Conservation (phyloP, 2,113 vertebrate species). For the Albula glossodonta region DNA sequence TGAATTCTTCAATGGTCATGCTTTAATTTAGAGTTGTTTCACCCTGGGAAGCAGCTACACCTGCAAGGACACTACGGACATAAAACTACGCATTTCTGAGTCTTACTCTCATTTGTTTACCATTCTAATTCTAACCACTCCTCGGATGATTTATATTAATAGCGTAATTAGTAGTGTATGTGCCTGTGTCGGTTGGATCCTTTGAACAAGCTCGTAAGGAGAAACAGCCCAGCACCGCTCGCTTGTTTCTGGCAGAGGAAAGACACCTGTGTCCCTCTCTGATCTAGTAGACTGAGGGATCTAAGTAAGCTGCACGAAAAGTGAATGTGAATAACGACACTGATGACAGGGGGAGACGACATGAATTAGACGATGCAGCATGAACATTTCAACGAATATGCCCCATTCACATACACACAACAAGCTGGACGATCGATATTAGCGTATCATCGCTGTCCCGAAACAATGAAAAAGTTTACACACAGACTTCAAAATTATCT, state of each 20-base stretch:
- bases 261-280: conserved; percentile 68
- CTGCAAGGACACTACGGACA: conserved; percentile 65
- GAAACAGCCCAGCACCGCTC: conserved; percentile 32
- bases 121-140: conserved; percentile 59
- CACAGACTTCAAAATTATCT: background rate
- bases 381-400: background rate
- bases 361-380: background rate
- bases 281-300: background rate
- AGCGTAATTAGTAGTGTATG: conserved; percentile 52
- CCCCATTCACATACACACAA: background rate
- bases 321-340: background rate
- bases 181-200: conserved; percentile 37
- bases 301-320: background rate
- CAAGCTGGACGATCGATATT: background rate
- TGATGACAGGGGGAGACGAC: background rate
- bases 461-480: background rate
- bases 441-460: background rate
- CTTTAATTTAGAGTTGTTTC: conserved; percentile 59
- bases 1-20: conserved; percentile 64
- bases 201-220: conserved; percentile 46
- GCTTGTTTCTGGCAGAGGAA: conserved; percentile 37
- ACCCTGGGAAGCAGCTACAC: conserved; percentile 59
- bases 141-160: conserved; percentile 67
- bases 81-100: conserved; percentile 63
- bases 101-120: conserved; percentile 73